These are phyloP conservation scores for Steinernema carpocapsae DNA, from an alignment of 2,888 invertebrate species.

Conservation along the genomic window DNA sequence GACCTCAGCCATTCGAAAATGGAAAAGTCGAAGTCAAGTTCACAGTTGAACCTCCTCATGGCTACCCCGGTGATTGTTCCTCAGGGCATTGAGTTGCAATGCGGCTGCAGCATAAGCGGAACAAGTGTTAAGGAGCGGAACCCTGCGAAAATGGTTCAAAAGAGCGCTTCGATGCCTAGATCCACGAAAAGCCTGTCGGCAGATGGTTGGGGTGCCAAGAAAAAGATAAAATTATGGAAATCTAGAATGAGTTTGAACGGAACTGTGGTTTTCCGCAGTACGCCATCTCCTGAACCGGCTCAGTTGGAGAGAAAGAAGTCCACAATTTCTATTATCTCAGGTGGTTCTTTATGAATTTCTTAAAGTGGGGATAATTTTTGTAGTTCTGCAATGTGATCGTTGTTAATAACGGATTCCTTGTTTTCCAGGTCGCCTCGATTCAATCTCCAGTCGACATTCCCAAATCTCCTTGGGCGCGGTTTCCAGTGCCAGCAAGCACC, in stretches of 20 bases:
- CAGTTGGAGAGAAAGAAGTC: conserved; percentile 8
- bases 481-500: conserved; percentile 9
- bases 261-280: not conserved
- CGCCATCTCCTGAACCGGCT: conserved; percentile 9
- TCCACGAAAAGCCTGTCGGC: not conserved
- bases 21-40: not conserved
- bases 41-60: conserved; percentile 10
- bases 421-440: conserved; percentile 30
- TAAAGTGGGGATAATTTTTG: no score
- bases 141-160: not conserved
- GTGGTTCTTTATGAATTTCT: not conserved
- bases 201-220: conserved; percentile 36
- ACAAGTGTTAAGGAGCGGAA: not conserved
- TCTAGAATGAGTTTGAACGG: conserved; percentile 34
- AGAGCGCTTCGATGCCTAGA: conserved; percentile 25
- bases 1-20: not conserved
- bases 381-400: no score
- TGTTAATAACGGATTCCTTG: no score
- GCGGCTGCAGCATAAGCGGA: not conserved
- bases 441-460: conserved; percentile 31
- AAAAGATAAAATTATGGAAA: conserved; percentile 36
- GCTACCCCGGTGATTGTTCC: conserved; percentile 23
- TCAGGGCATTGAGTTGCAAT: conserved; percentile 21
- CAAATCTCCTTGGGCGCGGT: conserved; percentile 20
- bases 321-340: not conserved